Percentiles rank a stretch among this genome's conserved stretches.
Conservation (phyloP, 2,888 invertebrate genomes). For the Baronia brevicornis region DNA sequence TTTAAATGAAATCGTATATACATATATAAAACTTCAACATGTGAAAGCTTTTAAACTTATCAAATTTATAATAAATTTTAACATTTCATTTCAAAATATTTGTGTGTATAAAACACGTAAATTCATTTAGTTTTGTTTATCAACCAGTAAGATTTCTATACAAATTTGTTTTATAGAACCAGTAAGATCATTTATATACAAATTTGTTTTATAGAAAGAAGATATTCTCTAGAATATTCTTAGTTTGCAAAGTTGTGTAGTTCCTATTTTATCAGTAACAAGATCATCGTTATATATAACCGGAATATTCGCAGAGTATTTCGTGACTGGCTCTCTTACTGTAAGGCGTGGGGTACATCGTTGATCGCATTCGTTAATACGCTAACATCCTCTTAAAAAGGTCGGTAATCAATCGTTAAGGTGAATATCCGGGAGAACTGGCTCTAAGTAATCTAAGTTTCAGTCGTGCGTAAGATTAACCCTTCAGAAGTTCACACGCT, state of each 20-base stretch:
- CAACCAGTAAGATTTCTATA: too few relatives aligned
- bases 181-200: too few relatives aligned
- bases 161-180: too few relatives aligned
- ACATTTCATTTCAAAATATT: too few relatives aligned
- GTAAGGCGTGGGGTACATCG: constrained; percentile 21
- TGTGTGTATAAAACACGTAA: too few relatives aligned
- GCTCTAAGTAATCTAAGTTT: constrained; percentile 15
- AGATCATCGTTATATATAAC: constrained; percentile 5
- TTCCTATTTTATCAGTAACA: neutral
- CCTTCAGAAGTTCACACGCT: constrained; percentile 9
- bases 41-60: too few relatives aligned
- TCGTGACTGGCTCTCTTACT: constrained; percentile 18
- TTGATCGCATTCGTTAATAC: constrained; percentile 14
- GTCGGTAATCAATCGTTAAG: constrained; percentile 16
- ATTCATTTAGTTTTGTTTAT: too few relatives aligned
- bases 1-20: too few relatives aligned
- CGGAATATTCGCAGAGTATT: constrained; percentile 7
- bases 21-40: too few relatives aligned
- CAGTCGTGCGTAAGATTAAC: constrained; percentile 4
- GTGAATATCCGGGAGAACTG: constrained; percentile 19
- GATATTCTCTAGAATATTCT: too few relatives aligned
- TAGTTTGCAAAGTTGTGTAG: neutral
- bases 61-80: too few relatives aligned
- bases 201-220: too few relatives aligned
- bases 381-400: constrained; percentile 17